Evolutionary conservation across 2,113 vertebrate species (phyloP), one percentile per base, ranked within the genome.

Genomic region (Corythornis vintsioides): DNA sequence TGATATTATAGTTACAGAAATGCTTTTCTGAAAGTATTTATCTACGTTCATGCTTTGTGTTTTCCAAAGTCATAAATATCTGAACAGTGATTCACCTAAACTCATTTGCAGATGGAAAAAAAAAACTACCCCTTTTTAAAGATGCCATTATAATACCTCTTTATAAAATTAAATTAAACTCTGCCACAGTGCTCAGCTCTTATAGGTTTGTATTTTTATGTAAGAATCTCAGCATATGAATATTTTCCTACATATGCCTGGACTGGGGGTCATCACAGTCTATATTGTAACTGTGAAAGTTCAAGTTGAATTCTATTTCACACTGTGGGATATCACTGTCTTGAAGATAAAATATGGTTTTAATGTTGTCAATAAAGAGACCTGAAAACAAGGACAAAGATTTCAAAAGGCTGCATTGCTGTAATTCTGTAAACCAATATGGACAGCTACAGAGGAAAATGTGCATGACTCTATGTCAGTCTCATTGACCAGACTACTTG

Each of bases 321-420:
- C 11, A 10, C 13, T 53, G 9, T 29, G 6, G 15, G 33, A 86
- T 3, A 75, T 7, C 43, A 26, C 2, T 17, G 10, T 15, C 33
- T 56, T 64, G 15, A 83, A 86, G 7, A 14, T 2, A 61, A 85
- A 69, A 61, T 38, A 5, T 59, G 13, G 5, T 59, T 75, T 80
- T 24, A 19, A 2, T 57, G 14, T 7, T 45, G 42, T 45, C 33
- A 50, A 7, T 28, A 28, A 24, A 63, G 42, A 75, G 29, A 48
- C 4, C 10, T 21, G 9, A 21, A 50, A 6, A 53, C 10, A 61
- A 31, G 5, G 4, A 28, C 29, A 89, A 35, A 64, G 7, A 40
- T 56, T 85, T 45, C 12, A 52, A 66, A 40, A 0, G 0, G 5
- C 5, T 2, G 0, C 14, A 31, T 29, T 83, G 18, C 24, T 52